Evolutionary conservation across 1,140 invertebrate species (phyloP), one percentile per base, ranked within the genome.

Genomic region (Holotrichia oblita): DNA sequence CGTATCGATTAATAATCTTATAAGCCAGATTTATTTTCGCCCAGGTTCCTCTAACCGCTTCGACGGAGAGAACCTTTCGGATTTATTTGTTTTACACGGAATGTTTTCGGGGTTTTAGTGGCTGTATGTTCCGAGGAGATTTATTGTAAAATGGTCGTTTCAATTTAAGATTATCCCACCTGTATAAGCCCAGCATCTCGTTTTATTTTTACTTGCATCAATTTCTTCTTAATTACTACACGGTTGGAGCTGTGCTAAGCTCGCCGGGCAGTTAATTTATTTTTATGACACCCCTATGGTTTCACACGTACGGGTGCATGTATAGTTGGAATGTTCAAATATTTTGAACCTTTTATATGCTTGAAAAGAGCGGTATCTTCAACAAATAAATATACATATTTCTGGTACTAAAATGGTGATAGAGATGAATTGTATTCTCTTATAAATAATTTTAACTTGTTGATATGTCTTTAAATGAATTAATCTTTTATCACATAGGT

Each of bases 221-320:
- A 69, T 69, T 69, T 69, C 17, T 20, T 69, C 17, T 22, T 69
- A 69, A 69, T 69, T 27, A 34, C 61, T 20, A 7, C 61, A 22
- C 20, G 20, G 6, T 69, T 14, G 61, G 61, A 22, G 12, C 27
- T 17, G 22, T 14, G 61, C 22, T 69, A 69, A 69, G 27, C 61
- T 27, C 61, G 20, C 20, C 61, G 61, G 61, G 61, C 22, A 69
- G 7, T 69, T 69, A 69, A 69, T 69, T 69, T 69, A 69, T 27
- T 69, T 69, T 69, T 69, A 69, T 69, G 27, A 34, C 22, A 22
- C 27, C 61, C 61, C 61, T 27, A 55, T 55, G 48, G 48, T 55
- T 55, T 17, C 12, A 55, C 48, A 55, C 48, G 61, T 69, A 17
- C 27, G 27, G 27, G 27, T 34, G 27, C 4, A 34, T 34, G 27